These are phyloP conservation scores for Bujurquina vittata DNA, from an alignment of 2,113 vertebrate species.

Conservation along the genomic window DNA sequence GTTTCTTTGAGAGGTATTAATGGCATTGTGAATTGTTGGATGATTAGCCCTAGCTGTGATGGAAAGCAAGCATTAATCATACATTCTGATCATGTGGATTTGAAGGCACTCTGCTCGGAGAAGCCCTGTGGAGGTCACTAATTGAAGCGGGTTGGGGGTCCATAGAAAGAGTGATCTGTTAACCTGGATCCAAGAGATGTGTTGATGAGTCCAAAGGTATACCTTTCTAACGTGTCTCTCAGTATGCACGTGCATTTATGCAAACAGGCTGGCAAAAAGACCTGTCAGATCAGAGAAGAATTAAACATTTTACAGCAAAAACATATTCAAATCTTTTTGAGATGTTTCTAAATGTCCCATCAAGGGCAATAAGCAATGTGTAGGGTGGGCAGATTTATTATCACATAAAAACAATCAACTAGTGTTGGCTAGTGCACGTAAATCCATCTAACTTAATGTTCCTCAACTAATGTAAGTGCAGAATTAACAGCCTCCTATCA, in stretches of 20 bases:
- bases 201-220: constrained; percentile 55
- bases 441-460: constrained; percentile 73
- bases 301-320: constrained; percentile 17
- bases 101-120: constrained; percentile 21
- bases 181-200: constrained; percentile 47
- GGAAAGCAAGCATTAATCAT: constrained; percentile 68
- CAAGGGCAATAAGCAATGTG: constrained; percentile 55
- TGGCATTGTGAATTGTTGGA: constrained; percentile 54
- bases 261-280: not conserved
- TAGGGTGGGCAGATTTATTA: constrained; percentile 45
- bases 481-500: constrained; percentile 48
- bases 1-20: constrained; percentile 61
- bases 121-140: constrained; percentile 57
- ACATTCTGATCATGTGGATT: constrained; percentile 61
- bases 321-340: not conserved
- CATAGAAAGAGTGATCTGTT: constrained; percentile 43
- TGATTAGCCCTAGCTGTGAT: constrained; percentile 53
- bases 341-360: constrained; percentile 33
- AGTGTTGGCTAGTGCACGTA: constrained; percentile 53
- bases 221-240: not conserved
- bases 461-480: constrained; percentile 62
- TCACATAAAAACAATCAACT: constrained; percentile 58
- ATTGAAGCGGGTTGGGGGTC: constrained; percentile 62
- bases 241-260: not conserved
- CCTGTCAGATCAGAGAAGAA: not conserved